A percentile compares a stretch with the other conserved stretches of the same genome.
These are phyloP conservation scores for Paramormyrops hopkinsi DNA, from an alignment of 2,797 vertebrate species.

Conservation along the genomic window DNA sequence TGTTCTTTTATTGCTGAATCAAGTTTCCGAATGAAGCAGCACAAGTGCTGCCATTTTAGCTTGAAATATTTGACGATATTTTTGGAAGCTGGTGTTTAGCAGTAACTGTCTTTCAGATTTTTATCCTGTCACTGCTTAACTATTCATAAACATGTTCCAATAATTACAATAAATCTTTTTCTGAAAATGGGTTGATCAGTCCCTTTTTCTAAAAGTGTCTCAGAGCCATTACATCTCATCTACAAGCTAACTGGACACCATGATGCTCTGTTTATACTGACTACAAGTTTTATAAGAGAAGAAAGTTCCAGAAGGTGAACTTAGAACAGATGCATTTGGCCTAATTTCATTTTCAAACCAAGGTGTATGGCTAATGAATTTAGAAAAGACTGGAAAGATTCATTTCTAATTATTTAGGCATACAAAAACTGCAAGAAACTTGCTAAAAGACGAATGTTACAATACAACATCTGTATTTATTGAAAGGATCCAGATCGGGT, in stretches of 20 bases:
- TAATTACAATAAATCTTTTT: conserved; percentile 7
- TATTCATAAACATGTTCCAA: conserved; percentile 5
- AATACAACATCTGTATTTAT: not conserved
- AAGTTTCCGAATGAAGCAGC: not conserved
- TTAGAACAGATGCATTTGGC: not conserved
- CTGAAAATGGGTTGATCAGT: not conserved
- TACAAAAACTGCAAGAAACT: not conserved
- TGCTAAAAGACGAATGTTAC: not conserved
- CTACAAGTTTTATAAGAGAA: not conserved
- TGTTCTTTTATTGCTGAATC: not conserved
- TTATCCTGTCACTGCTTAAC: not conserved
- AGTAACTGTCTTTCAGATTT: not conserved
- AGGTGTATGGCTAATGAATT: not conserved
- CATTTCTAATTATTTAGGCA: not conserved
- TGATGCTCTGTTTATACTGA: not conserved
- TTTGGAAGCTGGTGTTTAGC: conserved; percentile 7
- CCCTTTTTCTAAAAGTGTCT: not conserved
- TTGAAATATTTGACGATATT: not conserved
- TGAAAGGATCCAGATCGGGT: not conserved
- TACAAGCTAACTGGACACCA: not conserved
- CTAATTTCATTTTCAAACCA: not conserved
- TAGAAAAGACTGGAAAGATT: not conserved
- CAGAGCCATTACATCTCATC: not conserved
- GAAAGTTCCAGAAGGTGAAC: not conserved
- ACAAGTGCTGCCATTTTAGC: not conserved